Evolutionary conservation across 1,140 invertebrate species (phyloP).

Genomic region (Papilio machaon): DNA sequence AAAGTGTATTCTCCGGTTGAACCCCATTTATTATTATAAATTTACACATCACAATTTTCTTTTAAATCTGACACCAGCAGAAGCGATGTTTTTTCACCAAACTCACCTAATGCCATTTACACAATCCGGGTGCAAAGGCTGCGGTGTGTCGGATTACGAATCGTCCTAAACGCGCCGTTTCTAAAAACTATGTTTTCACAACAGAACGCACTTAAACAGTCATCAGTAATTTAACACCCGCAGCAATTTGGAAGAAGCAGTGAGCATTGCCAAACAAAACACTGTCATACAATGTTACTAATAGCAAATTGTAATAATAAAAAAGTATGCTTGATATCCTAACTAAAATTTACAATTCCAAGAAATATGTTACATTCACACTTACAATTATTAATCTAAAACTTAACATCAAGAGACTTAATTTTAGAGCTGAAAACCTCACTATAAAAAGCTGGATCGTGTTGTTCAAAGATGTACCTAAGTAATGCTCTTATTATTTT

Average conservation of each 20-base stretch:
- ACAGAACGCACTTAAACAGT: constrained; percentile 72
- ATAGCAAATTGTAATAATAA: neutral
- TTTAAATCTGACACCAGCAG: constrained; percentile 55
- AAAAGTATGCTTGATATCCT: neutral
- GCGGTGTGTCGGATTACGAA: constrained; percentile 61
- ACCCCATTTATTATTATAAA: neutral
- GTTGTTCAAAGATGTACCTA: too few species aligned
- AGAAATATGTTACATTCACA: too few species aligned
- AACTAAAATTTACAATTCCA: too few species aligned
- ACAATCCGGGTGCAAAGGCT: constrained; percentile 73
- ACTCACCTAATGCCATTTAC: constrained; percentile 74
- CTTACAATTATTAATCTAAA: too few species aligned
- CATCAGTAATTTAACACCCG: constrained; percentile 70
- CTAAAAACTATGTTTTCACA: constrained; percentile 79
- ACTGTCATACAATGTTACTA: constrained; percentile 38
- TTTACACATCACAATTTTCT: neutral
- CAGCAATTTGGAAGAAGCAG: constrained; percentile 65
- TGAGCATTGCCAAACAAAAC: constrained; percentile 49
- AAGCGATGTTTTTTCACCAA: constrained; percentile 68
- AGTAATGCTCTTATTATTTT: too few species aligned
- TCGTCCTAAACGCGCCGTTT: constrained; percentile 66
- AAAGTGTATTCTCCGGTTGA: neutral
- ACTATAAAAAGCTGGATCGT: too few species aligned
- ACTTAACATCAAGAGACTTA: too few species aligned
- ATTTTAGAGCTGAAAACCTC: too few species aligned